Evolutionary conservation across 64 coral and sea anemone genomes (phyloP).

Genomic region (Astreopora myriophthalma): DNA sequence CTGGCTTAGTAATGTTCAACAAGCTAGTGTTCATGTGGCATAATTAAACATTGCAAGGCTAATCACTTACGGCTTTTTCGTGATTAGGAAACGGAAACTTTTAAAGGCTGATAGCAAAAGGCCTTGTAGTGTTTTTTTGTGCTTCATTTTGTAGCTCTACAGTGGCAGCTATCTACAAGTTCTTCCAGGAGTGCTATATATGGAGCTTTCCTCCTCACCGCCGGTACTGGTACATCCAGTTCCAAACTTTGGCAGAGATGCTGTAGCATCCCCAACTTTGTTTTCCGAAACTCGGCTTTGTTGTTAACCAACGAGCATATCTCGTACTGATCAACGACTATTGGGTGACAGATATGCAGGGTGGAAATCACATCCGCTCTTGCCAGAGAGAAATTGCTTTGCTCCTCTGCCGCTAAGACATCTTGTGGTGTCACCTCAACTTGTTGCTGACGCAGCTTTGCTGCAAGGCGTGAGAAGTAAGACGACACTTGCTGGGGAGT

Average conservation of each 20-base stretch:
- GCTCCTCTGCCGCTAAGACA: constrained; percentile 7
- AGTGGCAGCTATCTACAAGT: neutral
- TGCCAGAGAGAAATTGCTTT: constrained; percentile 3
- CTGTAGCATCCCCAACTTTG: constrained; percentile 42
- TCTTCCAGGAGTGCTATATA: neutral
- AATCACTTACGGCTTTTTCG: too few relatives aligned
- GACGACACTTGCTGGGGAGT: constrained; percentile 55
- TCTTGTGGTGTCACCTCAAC: constrained; percentile 6
- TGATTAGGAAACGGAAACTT: too few relatives aligned
- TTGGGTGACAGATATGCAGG: constrained; percentile 23
- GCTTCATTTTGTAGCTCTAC: neutral
- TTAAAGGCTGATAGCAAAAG: too few relatives aligned
- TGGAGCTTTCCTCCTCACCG: neutral
- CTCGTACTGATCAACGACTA: constrained; percentile 25
- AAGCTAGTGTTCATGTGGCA: too few relatives aligned
- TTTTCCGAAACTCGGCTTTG: neutral
- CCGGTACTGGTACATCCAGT: neutral
- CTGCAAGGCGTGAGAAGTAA: constrained; percentile 41
- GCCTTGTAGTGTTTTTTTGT: too few relatives aligned
- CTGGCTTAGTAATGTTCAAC: too few relatives aligned
- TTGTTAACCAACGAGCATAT: constrained; percentile 23
- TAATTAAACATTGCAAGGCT: too few relatives aligned
- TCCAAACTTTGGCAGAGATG: neutral
- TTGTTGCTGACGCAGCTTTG: constrained; percentile 39
- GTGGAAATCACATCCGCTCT: constrained; percentile 7